Evolutionary conservation across 2,113 vertebrate species (phyloP).

Genomic region (Paradoxurus hermaphroditus): DNA sequence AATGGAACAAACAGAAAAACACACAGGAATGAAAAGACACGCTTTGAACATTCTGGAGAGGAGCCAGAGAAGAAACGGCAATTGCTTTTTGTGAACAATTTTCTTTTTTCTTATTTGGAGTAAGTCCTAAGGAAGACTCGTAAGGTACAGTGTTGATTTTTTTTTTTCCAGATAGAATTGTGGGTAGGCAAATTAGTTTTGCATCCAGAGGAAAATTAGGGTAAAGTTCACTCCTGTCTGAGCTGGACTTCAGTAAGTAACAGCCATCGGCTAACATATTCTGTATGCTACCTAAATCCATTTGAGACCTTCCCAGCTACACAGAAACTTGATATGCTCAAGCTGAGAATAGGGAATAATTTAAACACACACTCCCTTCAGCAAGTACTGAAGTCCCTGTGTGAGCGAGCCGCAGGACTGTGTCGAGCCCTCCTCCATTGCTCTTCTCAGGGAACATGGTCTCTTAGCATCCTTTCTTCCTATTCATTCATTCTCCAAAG

Average conservation of each 20-base stretch:
- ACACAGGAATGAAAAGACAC: neutral
- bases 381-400: neutral
- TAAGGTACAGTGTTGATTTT: neutral
- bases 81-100: neutral
- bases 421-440: fast-evolving
- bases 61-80: neutral
- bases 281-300: neutral
- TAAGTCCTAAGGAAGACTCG: slow-evolving; percentile 3
- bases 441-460: neutral
- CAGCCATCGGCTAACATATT: neutral
- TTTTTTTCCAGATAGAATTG: neutral
- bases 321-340: slow-evolving; percentile 10
- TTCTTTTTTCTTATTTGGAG: neutral
- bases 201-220: neutral
- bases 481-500: no score
- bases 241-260: neutral
- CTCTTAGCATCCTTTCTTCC: neutral
- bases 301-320: neutral
- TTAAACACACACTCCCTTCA: neutral
- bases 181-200: neutral
- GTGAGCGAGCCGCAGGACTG: neutral
- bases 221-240: neutral
- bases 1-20: slow-evolving; percentile 40
- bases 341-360: neutral
- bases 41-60: neutral